Base-by-base conservation (phyloP, 2,888 invertebrate species). In the Watsonalla binaria region DNA sequence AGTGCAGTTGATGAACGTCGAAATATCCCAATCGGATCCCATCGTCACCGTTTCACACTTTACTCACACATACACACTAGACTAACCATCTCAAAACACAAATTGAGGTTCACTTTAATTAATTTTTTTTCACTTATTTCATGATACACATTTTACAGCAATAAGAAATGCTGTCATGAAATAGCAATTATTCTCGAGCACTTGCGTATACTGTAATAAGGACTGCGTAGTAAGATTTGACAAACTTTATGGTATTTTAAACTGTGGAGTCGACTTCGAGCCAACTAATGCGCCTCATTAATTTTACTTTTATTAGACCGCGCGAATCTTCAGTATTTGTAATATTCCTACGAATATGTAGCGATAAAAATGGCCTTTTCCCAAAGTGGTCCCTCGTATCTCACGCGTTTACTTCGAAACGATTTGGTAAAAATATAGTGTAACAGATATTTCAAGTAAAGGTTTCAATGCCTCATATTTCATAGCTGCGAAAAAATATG, bases 1-100 rank as follows among this genome's bases (percentile, higher is more conserved):
- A 45, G 90, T 88, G 69, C 90, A 90, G 79, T 90, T 90, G 61
- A 90, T 79, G 56, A 90, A 88, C 59, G 74, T 81, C 70, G 83
- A 81, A 13, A 90, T 76, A 55, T 90, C 88, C 47, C 75, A 67
- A 57, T 90, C 90, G 54, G 86, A 77, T 68, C 86, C 84, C 88
- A 89, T 90, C 14, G 75, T 15, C 37, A 49, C 42, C 2, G 11
- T 42, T 42, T 8, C 75, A 73, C 63, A 73, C 63, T 75, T 68
- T 63, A 67, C 61, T 67, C 55, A 62, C 62, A 63, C 54, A 60
- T 55, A 24, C 47, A 48, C 52, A 53, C 54, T 47, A 0, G 53
- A 52, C 42, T 48, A 24, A 50, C 51, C 49, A 62, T 65, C 59
- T 59, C 55, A 47, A 58, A 51, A 52, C 57, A 53, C 11, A 11